Base-by-base conservation (phyloP, 2,113 vertebrate genomes). In the Neolamprologus sp. region DNA sequence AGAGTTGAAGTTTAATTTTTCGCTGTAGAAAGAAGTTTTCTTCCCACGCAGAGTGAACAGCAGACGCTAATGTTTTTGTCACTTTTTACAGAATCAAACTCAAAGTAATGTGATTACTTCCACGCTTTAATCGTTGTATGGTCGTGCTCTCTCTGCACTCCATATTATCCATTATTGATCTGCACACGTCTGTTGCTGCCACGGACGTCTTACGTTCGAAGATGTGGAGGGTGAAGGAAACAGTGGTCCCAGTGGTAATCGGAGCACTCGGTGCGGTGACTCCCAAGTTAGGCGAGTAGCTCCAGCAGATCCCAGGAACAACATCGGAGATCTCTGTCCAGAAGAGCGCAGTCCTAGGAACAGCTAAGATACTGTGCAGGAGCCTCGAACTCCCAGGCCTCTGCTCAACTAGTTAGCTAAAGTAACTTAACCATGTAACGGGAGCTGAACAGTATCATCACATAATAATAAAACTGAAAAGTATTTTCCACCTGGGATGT, bases 231-330 rank as follows among this genome's bases (percentile, higher is more conserved):
- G 7, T 16, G 26, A 28, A 28, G 0, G 26, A 0, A 58, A 58
- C 26, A 1, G 26, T 58, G 7, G 55, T 28, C 55, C 3, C 26
- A 1, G 57, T 58, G 57, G 57, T 17, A 30, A 58, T 6, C 0
- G 26, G 26, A 58, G 13, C 7, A 58, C 23, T 58, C 7, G 0
- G 0, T 8, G 54, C 23, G 0, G 0, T 57, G 54, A 26, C 7
- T 57, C 3, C 55, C 13, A 58, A 58, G 7, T 0, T 28, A 58
- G 55, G 55, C 1, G 7, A 58, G 55, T 16, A 0, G 55, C 26
- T 58, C 7, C 55, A 28, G 55, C 55, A 58, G 26, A 58, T 58
- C 55, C 26, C 55, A 0, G 55, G 55, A 17, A 9, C 8, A 30
- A 26, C 54, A 8, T 57, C 3, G 0, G 3, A 57, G 23, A 57